Evolutionary conservation across 2,888 invertebrate genomes (phyloP).

Genomic region (Strigamia crassipes): DNA sequence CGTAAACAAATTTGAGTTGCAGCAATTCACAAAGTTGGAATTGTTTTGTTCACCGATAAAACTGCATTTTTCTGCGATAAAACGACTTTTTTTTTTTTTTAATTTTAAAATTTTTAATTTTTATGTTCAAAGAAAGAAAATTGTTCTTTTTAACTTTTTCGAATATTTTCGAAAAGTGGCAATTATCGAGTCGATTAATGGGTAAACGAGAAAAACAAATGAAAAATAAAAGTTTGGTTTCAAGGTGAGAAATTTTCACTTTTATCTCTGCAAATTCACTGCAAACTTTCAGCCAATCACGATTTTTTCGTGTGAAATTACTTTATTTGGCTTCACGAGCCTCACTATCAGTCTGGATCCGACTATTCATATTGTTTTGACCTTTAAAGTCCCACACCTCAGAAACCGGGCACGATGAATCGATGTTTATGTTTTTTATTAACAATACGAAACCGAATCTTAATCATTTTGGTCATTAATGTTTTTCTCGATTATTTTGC

Average conservation of each 20-base stretch:
- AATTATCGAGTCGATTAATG: too few relatives aligned
- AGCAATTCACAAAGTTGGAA: not conserved
- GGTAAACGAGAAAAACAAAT: too few relatives aligned
- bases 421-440: not conserved
- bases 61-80: not conserved
- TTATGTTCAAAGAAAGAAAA: not conserved
- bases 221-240: too few relatives aligned
- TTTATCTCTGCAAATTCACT: too few relatives aligned
- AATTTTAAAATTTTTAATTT: not conserved
- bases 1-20: not conserved
- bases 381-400: constrained; percentile 21
- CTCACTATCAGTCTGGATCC: constrained; percentile 21
- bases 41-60: not conserved
- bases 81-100: not conserved
- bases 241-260: too few relatives aligned
- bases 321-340: constrained; percentile 12
- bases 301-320: not conserved
- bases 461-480: not conserved
- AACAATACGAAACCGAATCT: not conserved
- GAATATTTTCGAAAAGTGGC: too few relatives aligned
- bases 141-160: too few relatives aligned
- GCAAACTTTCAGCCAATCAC: not conserved
- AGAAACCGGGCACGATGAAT: not conserved
- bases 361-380: constrained; percentile 15
- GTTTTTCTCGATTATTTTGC: not conserved